Base-by-base conservation (phyloP, 2,797 vertebrate species). In the Sparus aurata region DNA sequence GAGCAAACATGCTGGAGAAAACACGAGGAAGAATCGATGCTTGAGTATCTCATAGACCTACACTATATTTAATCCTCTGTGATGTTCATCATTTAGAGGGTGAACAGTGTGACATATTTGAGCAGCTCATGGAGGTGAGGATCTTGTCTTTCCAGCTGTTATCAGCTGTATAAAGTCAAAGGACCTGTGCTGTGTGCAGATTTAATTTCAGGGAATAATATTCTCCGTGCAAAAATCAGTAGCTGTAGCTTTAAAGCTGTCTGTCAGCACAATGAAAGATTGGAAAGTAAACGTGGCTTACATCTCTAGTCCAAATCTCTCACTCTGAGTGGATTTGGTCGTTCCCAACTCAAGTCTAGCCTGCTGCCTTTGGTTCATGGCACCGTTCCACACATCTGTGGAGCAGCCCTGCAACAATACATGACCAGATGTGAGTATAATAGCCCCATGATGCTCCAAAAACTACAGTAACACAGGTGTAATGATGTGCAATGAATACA, bases 1-100 rank as follows among this genome's bases (percentile, higher is more conserved):
- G 58, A 73, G 73, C 73, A 89, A 89, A 89, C 82, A 85, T 65
- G 57, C 30, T 57, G 27, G n/a, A 49, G 49, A 78, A 85, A 83
- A 70, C 67, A 60, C n/a, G 23, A 59, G 57, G 46, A 65, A n/a
- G 22, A 68, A 62, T 23, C 30, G 55, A 8, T 22, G 46, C 20
- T 70, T 34, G 1, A 53, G 10, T 41, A 34, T 25, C 25, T 77
- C n/a, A 34, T 49, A 38, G 38, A 10, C 38, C 38, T 38, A 12
- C 12, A 5, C 22, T 34, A 22, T 5, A 20, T 20, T n/a, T 43
- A 61, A 66, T 66, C 43, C 17, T 85, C 20, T 27, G 13, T 17
- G 12, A 72, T 58, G 20, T 18, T 53, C 5, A 15, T 52, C 50
- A 73, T 71, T 60, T 13, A 6, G 60, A 27, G 55, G 15, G 64